Conservation (phyloP, 2,888 invertebrate genomes). For the Micoletzkya japonica region DNA sequence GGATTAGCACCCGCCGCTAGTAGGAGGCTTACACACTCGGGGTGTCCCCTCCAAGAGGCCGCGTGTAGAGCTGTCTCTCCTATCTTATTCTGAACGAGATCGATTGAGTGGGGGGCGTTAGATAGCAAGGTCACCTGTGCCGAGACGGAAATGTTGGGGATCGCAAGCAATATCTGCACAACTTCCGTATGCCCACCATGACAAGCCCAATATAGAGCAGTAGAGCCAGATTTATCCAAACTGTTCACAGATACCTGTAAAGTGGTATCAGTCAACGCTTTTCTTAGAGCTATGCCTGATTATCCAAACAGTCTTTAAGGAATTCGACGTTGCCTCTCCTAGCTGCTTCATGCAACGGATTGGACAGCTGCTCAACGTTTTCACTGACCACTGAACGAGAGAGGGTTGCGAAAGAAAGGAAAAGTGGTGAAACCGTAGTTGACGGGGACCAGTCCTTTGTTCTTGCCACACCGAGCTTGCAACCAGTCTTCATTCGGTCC, state of each 20-base stretch:
- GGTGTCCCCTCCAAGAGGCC: slow-evolving; percentile 72
- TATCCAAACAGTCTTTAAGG: slow-evolving; percentile 71
- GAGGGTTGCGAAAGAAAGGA: not conserved
- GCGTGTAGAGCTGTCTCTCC: slow-evolving; percentile 74
- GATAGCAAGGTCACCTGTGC: slow-evolving; percentile 64
- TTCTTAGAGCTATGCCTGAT: slow-evolving; percentile 68
- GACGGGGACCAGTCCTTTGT: slow-evolving; percentile 47
- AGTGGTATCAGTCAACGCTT: not conserved
- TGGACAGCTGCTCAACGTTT: slow-evolving; percentile 69
- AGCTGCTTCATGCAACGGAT: slow-evolving; percentile 74
- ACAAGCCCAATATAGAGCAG: slow-evolving; percentile 75
- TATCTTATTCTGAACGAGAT: slow-evolving; percentile 70
- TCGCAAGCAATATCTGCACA: slow-evolving; percentile 68
- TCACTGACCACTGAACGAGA: slow-evolving; percentile 47
- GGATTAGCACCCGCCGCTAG: slow-evolving; percentile 69
- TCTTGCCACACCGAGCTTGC: slow-evolving; percentile 46
- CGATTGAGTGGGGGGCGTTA: not conserved
- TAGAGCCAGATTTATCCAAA: slow-evolving; percentile 73
- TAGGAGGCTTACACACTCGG: slow-evolving; percentile 69
- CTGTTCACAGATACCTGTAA: slow-evolving; percentile 72
- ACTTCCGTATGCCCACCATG: slow-evolving; percentile 72
- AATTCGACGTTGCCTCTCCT: slow-evolving; percentile 73
- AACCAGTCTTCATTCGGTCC: slow-evolving; percentile 51
- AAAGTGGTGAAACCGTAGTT: slow-evolving; percentile 42
- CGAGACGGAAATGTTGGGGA: slow-evolving; percentile 67